Percentiles rank a stretch among this genome's conserved stretches.
Evolutionary conservation across 2,113 vertebrate species (phyloP).

Genomic region (Pardalotus punctatus): DNA sequence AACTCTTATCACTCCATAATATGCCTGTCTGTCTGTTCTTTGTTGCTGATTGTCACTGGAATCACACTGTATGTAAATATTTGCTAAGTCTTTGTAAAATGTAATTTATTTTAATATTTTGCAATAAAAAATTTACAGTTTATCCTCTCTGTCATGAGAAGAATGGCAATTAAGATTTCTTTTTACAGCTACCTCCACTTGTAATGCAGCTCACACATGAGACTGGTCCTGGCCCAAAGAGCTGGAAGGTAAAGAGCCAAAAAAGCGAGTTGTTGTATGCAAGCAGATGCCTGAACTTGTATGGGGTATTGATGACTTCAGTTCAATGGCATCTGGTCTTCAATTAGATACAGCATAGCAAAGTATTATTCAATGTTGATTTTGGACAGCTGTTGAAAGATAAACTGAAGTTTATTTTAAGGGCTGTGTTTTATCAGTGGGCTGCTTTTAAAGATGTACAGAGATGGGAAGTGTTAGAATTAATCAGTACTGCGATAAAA

Average conservation of each 20-base stretch:
- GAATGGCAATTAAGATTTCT: neutral
- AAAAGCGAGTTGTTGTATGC: neutral
- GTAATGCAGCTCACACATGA: neutral
- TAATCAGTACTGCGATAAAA: neutral
- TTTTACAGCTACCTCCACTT: neutral
- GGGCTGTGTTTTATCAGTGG: neutral
- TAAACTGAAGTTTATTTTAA: neutral
- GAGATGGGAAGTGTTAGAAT: neutral
- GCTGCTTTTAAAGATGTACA: neutral
- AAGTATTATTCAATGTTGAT: neutral
- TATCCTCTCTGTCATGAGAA: neutral
- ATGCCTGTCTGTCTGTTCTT: constrained; percentile 31
- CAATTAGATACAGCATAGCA: neutral
- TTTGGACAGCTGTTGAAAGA: constrained; percentile 8
- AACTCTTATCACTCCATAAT: constrained; percentile 34
- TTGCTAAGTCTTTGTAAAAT: constrained; percentile 66
- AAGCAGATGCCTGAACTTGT: neutral
- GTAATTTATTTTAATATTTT: constrained; percentile 85
- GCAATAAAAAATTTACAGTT: constrained; percentile 73
- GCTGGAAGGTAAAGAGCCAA: neutral
- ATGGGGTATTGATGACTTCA: neutral
- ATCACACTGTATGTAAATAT: constrained; percentile 74
- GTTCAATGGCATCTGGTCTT: neutral
- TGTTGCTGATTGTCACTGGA: constrained; percentile 64
- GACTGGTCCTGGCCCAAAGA: neutral